Base-by-base conservation (phyloP, 2,888 invertebrate genomes). In the Spicauda simplicius region DNA sequence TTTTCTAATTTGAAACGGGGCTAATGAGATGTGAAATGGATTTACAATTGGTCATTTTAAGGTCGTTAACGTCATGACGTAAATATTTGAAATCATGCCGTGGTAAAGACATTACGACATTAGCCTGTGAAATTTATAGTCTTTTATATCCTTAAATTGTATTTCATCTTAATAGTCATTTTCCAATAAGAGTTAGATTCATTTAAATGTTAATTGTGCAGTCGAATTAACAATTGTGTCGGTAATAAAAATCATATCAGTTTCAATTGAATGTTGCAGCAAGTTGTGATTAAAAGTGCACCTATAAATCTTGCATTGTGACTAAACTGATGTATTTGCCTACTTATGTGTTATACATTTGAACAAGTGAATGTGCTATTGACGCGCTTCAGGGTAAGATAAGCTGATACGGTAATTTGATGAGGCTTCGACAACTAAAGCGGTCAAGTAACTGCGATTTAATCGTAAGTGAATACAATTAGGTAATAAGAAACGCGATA, bases 401-500 rank as follows among this genome's bases (percentile, higher is more conserved):
- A 81, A 77, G 76, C 80, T 76, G 78, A 84, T 77, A 81, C 81
- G 77, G 89, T 90, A 90, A 90, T 88, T 84, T 77, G 90, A 90
- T 73, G 81, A 87, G 81, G 83, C 77, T 81, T 85, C 82, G 80
- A 80, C 77, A 80, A 81, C 80, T 78, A 71, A 70, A 50, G 33
- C 37, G 66, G 50, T 48, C 55, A 56, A 61, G 66, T 56, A 56
- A 60, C 66, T 67, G 60, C 66, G 55, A 55, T 66, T 60, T 19
- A 30, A 54, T 67, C 66, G 82, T 80, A 86, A 88, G 85, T 86
- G 85, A 85, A 86, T 86, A 85, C 84, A 86, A 86, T 78, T 79
- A 77, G 82, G 91, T 88, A 91, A 91, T 82, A 87, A 89, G 91
- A 91, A 89, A 88, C 91, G 82, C 85, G 89, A 89, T 89, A 87